phyloP scores from a whole-genome alignment of 2,113 vertebrate species.

The Rhegmatorhina hoffmannsi region DNA sequence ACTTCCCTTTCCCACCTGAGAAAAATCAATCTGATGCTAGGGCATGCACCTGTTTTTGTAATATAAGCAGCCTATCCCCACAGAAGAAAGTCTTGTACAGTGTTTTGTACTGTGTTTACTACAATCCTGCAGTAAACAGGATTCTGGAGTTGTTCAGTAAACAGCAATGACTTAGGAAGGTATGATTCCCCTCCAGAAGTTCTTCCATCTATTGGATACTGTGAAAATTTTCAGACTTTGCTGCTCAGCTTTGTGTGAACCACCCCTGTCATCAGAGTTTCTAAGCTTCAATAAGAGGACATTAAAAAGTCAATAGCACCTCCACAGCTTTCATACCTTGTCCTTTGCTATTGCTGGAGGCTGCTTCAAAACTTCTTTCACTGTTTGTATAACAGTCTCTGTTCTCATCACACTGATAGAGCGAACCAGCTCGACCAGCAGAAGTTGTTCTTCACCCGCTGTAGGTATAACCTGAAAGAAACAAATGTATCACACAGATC shows the following conservation, averaged over 20 bases:
- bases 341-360: constrained; percentile 96
- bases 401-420: constrained; percentile 97
- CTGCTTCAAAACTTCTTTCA: constrained; percentile 97
- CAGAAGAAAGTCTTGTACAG: background rate
- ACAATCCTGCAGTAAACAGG: background rate
- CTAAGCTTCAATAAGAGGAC: background rate
- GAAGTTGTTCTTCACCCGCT: constrained; percentile 93
- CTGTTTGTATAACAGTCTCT: constrained; percentile 97
- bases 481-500: background rate
- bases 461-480: constrained; percentile 89
- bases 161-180: background rate
- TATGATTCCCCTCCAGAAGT: background rate
- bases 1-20: background rate
- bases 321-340: constrained; percentile 78
- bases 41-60: background rate
- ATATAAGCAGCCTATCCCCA: background rate
- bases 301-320: background rate
- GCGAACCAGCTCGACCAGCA: constrained; percentile 94
- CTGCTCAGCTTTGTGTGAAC: background rate
- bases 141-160: background rate
- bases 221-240: background rate
- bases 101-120: background rate
- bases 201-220: background rate
- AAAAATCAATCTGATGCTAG: background rate
- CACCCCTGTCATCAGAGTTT: background rate